Evolutionary conservation across 2,797 vertebrate genomes (phyloP), one percentile per base, ranked within the genome.

Genomic region (Paratrypauchen microcephalus): DNA sequence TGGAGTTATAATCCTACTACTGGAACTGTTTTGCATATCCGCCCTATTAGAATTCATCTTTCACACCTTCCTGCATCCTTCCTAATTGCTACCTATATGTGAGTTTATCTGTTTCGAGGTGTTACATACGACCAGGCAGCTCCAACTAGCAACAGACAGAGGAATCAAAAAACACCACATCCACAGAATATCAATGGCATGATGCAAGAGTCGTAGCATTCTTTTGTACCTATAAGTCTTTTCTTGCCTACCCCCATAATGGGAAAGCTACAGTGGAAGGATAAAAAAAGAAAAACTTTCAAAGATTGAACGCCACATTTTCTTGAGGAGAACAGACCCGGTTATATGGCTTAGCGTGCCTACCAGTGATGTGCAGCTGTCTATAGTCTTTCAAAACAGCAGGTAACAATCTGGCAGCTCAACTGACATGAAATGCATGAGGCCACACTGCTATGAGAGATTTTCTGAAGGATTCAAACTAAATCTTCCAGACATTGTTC

Each of bases 11-110:
- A 77, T 83, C 79, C 74, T 75, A 50, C 79, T 54, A 28, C 74
- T 65, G 69, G 56, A 80, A 71, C 76, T 81, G 56, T 60, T 87
- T 85, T 80, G 76, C 76, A 79, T 78, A 74, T 85, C 56, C 77
- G 58, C 39, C 78, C 83, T 87, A 78, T 83, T 83, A 78, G 76
- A 47, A 75, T 45, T 77, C 74, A 74, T 75, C 70, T 62, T 74
- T 74, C 81, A 71, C 83, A 83, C 67, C 64, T 67, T 71, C 41
- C 68, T 71, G 83, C 76, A 36, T 78, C 60, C 76, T 70, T 72
- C 68, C 68, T 79, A 77, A 78, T 73, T 82, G 73, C 72, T 30
- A 52, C 65, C 68, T 60, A 66, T 77, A 72, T 75, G 24, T 28
- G 59, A 74, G 50, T 73, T 68, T 62, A 69, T 73, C 66, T 78